A percentile compares a stretch with the other conserved stretches of the same genome.
Conservation (phyloP, 2,113 vertebrate species). For the Pterophyllum scalare region DNA sequence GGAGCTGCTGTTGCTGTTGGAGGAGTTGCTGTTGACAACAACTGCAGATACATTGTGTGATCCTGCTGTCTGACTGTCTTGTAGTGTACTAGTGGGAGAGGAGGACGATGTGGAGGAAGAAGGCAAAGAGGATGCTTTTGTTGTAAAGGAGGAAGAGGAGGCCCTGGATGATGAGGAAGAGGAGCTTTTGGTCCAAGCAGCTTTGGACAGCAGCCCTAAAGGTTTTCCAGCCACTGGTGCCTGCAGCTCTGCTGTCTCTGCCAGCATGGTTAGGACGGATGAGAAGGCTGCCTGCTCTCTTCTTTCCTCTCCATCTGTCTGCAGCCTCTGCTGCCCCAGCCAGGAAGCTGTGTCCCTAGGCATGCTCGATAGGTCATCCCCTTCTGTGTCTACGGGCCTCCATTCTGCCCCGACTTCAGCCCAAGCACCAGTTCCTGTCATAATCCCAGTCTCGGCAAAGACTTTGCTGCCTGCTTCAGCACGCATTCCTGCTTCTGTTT, state of each 20-base stretch:
- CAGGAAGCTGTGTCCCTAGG: constrained; percentile 33
- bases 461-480: constrained; percentile 20
- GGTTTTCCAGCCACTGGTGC: constrained; percentile 56
- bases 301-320: constrained; percentile 16
- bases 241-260: constrained; percentile 74
- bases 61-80: constrained; percentile 74
- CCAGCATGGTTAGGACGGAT: constrained; percentile 67
- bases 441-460: constrained; percentile 39
- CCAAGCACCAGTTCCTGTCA: constrained; percentile 48
- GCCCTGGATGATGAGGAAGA: constrained; percentile 64
- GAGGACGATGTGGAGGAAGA: constrained; percentile 51
- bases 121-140: constrained; percentile 53
- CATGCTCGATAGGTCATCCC: constrained; percentile 12
- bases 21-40: constrained; percentile 71
- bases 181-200: constrained; percentile 66
- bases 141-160: constrained; percentile 31
- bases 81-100: constrained; percentile 69
- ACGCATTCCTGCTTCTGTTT: constrained; percentile 30
- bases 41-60: constrained; percentile 61
- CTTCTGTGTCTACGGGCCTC: constrained; percentile 12
- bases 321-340: constrained; percentile 46
- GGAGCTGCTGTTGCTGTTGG: constrained; percentile 67
- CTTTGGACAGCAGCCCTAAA: constrained; percentile 75
- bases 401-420: constrained; percentile 43
- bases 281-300: constrained; percentile 70